Conservation (phyloP, 1,140 invertebrate genomes). For the Chironomus tepperi region DNA sequence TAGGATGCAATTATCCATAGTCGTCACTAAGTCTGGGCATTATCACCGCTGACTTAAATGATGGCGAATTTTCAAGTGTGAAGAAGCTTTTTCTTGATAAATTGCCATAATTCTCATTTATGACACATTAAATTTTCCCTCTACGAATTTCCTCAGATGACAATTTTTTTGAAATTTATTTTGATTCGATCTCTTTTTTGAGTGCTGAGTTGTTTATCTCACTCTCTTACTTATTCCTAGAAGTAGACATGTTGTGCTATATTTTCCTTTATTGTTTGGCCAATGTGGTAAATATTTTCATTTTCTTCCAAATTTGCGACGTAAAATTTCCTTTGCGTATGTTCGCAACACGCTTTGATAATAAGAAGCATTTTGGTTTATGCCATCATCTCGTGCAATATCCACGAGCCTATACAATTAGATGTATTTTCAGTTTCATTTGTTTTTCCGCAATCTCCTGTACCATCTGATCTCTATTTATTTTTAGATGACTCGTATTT, state of each 20-base stretch:
- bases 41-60: background rate
- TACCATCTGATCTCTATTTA: conserved; percentile 8
- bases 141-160: background rate
- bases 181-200: too few species aligned
- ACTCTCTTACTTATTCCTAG: background rate
- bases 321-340: too few species aligned
- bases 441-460: background rate
- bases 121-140: background rate
- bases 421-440: background rate
- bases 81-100: background rate
- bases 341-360: too few species aligned
- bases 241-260: background rate
- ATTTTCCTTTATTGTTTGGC: background rate
- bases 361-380: too few species aligned
- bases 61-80: background rate
- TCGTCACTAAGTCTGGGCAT: background rate
- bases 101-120: background rate
- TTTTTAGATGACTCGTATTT: background rate
- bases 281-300: background rate
- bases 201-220: too few species aligned
- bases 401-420: too few species aligned
- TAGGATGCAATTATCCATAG: background rate
- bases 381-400: too few species aligned
- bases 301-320: background rate
- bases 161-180: background rate